A percentile compares a stretch with the other conserved stretches of the same genome.
phyloP scores from a whole-genome alignment of 2,888 invertebrate species.

The Meandrusa payeni region DNA sequence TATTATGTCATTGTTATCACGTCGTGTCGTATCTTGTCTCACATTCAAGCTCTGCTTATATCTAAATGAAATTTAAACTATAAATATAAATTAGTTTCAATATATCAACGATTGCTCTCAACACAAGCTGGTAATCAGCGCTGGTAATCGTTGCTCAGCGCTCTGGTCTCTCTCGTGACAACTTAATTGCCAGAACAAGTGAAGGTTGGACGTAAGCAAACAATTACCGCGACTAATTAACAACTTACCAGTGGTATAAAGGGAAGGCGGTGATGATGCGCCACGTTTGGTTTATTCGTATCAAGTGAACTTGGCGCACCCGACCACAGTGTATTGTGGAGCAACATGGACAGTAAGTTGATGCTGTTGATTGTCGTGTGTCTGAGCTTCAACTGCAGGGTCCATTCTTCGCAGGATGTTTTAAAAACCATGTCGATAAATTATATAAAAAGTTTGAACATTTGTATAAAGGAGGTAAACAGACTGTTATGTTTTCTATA shows the following conservation, averaged over 20 bases:
- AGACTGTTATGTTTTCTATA: not conserved
- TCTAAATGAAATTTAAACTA: too few relatives aligned
- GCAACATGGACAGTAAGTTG: slow-evolving; percentile 15
- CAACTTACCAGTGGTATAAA: not conserved
- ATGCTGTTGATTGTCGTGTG: slow-evolving; percentile 30
- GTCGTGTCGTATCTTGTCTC: too few relatives aligned
- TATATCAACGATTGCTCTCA: too few relatives aligned
- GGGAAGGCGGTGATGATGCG: not conserved
- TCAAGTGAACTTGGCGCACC: not conserved
- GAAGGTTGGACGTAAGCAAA: not conserved
- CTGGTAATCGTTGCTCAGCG: too few relatives aligned
- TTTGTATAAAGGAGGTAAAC: slow-evolving; percentile 46
- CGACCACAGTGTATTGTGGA: too few relatives aligned
- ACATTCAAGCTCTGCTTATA: too few relatives aligned
- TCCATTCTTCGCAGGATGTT: slow-evolving; percentile 42
- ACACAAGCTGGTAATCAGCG: too few relatives aligned
- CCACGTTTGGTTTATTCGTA: too few relatives aligned
- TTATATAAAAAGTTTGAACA: slow-evolving; percentile 42
- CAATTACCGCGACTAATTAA: slow-evolving; percentile 4
- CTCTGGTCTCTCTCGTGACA: not conserved
- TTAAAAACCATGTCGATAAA: slow-evolving; percentile 39
- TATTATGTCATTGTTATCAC: too few relatives aligned
- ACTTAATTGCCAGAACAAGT: not conserved
- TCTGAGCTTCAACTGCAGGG: slow-evolving; percentile 26
- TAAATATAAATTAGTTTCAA: too few relatives aligned